Percentiles rank a stretch among this genome's conserved stretches.
Conservation (phyloP, 2,888 invertebrate genomes). For the Esperia sulphurella region DNA sequence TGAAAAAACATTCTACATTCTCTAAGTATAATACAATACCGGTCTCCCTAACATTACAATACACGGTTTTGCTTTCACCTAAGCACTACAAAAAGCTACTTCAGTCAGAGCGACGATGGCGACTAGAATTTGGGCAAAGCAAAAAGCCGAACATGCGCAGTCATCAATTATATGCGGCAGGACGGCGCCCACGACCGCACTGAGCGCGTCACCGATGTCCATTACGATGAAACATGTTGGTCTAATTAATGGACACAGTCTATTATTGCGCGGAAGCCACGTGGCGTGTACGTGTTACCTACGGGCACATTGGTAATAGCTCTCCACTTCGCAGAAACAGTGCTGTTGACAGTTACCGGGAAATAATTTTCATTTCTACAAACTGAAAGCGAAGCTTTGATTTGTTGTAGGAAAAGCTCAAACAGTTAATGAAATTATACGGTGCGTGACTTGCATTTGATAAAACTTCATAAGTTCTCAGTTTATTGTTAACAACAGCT, state of each 20-base stretch:
- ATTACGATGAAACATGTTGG: constrained; percentile 68
- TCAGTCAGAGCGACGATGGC: constrained; percentile 9
- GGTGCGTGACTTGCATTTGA: too few relatives aligned
- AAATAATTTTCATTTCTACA: not conserved
- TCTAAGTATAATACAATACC: not conserved
- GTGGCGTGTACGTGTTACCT: constrained; percentile 1
- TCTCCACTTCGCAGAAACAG: not conserved
- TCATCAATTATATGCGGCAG: constrained; percentile 35
- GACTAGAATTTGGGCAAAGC: constrained; percentile 33
- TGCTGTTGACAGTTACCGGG: not conserved
- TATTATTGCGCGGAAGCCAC: constrained; percentile 44
- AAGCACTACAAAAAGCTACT: constrained; percentile 17
- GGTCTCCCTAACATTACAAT: not conserved
- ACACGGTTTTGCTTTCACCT: constrained; percentile 10
- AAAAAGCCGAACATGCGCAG: constrained; percentile 33
- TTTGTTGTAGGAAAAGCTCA: too few relatives aligned
- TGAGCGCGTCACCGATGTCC: constrained; percentile 52
- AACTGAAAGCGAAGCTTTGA: too few relatives aligned
- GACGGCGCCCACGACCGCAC: constrained; percentile 16
- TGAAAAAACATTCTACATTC: not conserved
- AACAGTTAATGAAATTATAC: too few relatives aligned
- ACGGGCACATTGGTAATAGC: not conserved
- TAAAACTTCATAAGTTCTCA: too few relatives aligned
- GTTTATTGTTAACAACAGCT: too few relatives aligned
- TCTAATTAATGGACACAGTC: constrained; percentile 65